Evolutionary conservation across 2,888 invertebrate genomes (phyloP).

Genomic region (Sicus ferrugineus): DNA sequence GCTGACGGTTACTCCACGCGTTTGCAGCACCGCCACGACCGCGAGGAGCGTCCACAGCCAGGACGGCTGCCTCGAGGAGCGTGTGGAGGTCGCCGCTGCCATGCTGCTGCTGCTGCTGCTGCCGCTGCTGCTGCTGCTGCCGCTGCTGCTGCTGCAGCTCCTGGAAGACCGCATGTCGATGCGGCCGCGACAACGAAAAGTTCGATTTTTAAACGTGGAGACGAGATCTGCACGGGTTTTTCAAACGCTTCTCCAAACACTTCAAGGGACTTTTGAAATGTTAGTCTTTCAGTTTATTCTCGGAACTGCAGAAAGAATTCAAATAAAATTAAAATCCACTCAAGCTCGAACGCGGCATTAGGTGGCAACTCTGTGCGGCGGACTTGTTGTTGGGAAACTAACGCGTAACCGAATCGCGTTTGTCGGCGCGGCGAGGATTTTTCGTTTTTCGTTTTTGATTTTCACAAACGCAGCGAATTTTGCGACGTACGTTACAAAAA

Average conservation of each 20-base stretch:
- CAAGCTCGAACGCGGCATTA: no score
- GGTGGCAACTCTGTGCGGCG: no score
- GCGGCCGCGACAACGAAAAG: constrained; percentile 1
- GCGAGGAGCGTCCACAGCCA: constrained; percentile 48
- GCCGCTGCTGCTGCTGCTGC: constrained; percentile 4
- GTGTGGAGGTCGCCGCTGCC: neutral
- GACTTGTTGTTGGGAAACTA: neutral
- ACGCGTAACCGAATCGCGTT: constrained; percentile 10
- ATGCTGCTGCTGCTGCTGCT: constrained; percentile 2
- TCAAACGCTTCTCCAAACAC: neutral
- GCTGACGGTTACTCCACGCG: constrained; percentile 45
- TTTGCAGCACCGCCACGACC: constrained; percentile 48
- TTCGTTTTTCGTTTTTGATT: no score
- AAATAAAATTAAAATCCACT: no score
- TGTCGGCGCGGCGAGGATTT: neutral
- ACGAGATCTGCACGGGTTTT: neutral
- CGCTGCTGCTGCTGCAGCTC: constrained; percentile 12
- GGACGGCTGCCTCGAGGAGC: constrained; percentile 40
- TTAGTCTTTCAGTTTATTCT: no score
- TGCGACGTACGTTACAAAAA: neutral
- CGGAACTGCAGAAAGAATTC: no score
- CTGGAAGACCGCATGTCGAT: constrained; percentile 16
- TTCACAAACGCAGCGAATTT: constrained; percentile 10
- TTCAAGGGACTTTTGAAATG: neutral
- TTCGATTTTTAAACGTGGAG: neutral